These are phyloP conservation scores for Drosophila quasianomalipes DNA, from an alignment of 2,888 invertebrate genomes.

Conservation along the genomic window DNA sequence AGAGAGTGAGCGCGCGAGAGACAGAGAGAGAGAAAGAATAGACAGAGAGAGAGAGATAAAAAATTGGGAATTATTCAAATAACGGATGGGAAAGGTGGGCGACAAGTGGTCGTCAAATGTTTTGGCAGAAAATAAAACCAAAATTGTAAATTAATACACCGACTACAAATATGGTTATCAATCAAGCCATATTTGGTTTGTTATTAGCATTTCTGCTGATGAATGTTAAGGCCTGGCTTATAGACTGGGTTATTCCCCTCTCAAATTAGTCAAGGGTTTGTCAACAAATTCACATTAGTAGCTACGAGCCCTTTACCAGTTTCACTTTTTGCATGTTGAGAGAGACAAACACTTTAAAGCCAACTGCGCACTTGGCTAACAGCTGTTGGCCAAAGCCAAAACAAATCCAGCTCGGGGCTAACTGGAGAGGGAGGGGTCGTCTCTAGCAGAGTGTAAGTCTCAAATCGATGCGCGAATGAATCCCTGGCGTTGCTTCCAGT, in stretches of 20 bases:
- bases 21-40: neutral
- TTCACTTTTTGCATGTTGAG: slow-evolving; percentile 69
- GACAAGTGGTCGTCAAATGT: slow-evolving; percentile 31
- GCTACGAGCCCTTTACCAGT: slow-evolving; percentile 60
- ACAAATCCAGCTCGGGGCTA: neutral
- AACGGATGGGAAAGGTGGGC: neutral
- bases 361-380: slow-evolving; percentile 37
- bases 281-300: slow-evolving; percentile 24
- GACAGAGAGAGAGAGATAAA: neutral
- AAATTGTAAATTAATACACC: slow-evolving; percentile 15
- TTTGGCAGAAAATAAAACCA: slow-evolving; percentile 31
- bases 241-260: slow-evolving; percentile 20
- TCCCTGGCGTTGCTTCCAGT: slow-evolving; percentile 22
- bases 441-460: neutral
- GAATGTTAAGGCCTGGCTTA: slow-evolving; percentile 9
- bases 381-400: slow-evolving; percentile 6
- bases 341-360: slow-evolving; percentile 15
- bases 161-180: slow-evolving; percentile 53
- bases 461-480: slow-evolving; percentile 35
- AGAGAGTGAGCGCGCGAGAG: neutral
- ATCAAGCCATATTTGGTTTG: slow-evolving; percentile 40
- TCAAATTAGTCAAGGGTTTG: slow-evolving; percentile 8
- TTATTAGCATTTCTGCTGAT: slow-evolving; percentile 8
- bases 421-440: neutral
- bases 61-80: slow-evolving; percentile 28